Conservation (phyloP, 2,888 invertebrate genomes). For the Drosophila kuntzei region DNA sequence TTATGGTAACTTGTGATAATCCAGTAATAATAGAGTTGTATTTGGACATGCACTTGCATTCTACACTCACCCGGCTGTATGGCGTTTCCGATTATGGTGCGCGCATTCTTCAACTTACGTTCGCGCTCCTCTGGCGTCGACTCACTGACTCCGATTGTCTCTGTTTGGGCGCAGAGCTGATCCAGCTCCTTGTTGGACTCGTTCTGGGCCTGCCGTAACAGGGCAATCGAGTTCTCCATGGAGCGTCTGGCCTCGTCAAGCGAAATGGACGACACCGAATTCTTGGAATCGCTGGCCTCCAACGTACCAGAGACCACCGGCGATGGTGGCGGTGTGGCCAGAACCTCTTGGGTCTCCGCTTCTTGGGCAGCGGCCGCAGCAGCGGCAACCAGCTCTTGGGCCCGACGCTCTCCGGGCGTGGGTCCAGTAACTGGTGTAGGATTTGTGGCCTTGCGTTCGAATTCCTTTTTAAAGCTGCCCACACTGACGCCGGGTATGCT, state of each 20-base stretch:
- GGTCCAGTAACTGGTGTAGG: slow-evolving; percentile 84
- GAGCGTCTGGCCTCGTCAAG: slow-evolving; percentile 87
- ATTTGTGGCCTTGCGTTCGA: slow-evolving; percentile 92
- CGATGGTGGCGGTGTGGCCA: slow-evolving; percentile 83
- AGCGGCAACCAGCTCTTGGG: slow-evolving; percentile 79
- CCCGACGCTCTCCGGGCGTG: slow-evolving; percentile 81
- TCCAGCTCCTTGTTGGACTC: slow-evolving; percentile 85
- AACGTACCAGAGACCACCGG: slow-evolving; percentile 62
- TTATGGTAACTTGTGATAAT: slow-evolving; percentile 56
- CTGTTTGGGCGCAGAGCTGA: slow-evolving; percentile 85
- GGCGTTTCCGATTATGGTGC: slow-evolving; percentile 90
- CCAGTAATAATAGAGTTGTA: slow-evolving; percentile 4
- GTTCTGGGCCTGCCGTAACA: slow-evolving; percentile 86
- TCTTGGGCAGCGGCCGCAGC: slow-evolving; percentile 72
- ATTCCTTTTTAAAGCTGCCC: slow-evolving; percentile 94
- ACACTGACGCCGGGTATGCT: slow-evolving; percentile 93
- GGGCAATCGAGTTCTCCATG: slow-evolving; percentile 89
- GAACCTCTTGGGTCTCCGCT: slow-evolving; percentile 53
- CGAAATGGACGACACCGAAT: slow-evolving; percentile 86
- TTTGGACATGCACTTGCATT: slow-evolving; percentile 55
- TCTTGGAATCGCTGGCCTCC: slow-evolving; percentile 87
- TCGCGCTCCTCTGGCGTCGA: slow-evolving; percentile 84
- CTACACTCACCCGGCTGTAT: slow-evolving; percentile 86
- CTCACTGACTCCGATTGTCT: slow-evolving; percentile 83
- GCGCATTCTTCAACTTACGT: slow-evolving; percentile 88